phyloP scores from a whole-genome alignment of 2,888 invertebrate species.

The Xanthostigma xanthostigma region DNA sequence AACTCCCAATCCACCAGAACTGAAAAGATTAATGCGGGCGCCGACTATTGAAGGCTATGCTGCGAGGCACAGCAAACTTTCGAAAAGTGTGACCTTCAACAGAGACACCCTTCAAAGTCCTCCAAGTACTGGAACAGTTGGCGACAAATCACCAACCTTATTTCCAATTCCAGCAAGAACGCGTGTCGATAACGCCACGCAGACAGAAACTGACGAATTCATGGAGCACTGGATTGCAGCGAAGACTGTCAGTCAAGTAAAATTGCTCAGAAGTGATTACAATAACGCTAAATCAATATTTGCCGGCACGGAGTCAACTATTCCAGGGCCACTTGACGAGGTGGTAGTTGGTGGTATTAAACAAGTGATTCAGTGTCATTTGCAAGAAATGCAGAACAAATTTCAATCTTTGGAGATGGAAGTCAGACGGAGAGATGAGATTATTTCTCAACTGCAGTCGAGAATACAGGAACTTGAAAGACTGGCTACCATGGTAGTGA shows the following conservation, averaged over 20 bases:
- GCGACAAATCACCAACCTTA: constrained; percentile 6
- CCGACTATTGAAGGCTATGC: constrained; percentile 82
- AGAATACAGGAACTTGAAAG: constrained; percentile 52
- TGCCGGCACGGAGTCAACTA: constrained; percentile 9
- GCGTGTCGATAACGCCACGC: neutral
- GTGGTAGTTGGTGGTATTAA: constrained; percentile 63
- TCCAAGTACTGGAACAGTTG: constrained; percentile 35
- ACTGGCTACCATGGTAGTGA: constrained; percentile 8
- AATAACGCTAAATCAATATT: constrained; percentile 13
- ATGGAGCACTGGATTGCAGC: neutral
- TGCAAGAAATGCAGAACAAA: constrained; percentile 54
- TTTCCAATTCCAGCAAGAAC: neutral
- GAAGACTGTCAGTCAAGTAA: neutral
- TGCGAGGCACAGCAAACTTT: constrained; percentile 72
- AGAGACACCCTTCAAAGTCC: constrained; percentile 71
- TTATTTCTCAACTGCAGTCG: constrained; percentile 61
- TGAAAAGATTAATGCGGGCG: constrained; percentile 57
- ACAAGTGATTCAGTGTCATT: constrained; percentile 62
- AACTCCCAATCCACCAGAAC: constrained; percentile 33
- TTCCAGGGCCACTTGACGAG: constrained; percentile 35
- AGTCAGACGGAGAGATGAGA: constrained; percentile 64
- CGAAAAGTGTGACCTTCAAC: constrained; percentile 82
- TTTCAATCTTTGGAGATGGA: constrained; percentile 65
- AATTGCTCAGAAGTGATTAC: constrained; percentile 6
- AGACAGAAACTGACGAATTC: constrained; percentile 1